These are phyloP conservation scores for Ailurus styani DNA, from an alignment of 2,113 vertebrate genomes.

Conservation along the genomic window DNA sequence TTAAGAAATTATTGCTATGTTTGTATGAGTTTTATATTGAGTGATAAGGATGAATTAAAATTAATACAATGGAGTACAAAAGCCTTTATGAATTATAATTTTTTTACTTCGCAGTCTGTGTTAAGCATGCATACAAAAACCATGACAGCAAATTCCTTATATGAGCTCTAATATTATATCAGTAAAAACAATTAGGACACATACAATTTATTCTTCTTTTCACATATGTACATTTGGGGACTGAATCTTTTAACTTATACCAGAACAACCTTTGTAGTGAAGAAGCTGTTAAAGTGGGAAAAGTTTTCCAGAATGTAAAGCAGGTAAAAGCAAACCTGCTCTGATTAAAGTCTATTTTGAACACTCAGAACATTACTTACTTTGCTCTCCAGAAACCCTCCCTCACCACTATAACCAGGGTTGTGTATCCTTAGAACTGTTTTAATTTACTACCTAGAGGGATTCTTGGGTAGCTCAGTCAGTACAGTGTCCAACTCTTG, in stretches of 20 bases:
- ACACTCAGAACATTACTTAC: background rate
- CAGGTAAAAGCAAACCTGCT: background rate
- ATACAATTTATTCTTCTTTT: background rate
- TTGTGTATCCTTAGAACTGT: background rate
- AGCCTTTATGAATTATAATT: background rate
- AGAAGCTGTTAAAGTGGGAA: background rate
- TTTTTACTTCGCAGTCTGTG: background rate
- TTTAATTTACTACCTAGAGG: background rate
- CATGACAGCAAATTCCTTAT: background rate
- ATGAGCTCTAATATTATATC: background rate
- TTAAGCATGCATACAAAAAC: background rate
- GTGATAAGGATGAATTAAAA: background rate
- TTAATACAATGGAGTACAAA: background rate
- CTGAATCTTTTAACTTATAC: background rate
- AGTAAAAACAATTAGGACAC: background rate
- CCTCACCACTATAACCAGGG: rapidly evolving
- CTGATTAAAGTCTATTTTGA: background rate
- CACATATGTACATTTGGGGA: background rate
- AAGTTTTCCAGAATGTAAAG: background rate
- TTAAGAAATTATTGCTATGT: background rate
- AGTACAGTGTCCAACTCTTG: background rate
- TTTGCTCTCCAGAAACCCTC: rapidly evolving
- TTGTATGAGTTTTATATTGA: background rate
- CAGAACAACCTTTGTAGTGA: background rate
- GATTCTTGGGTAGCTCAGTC: background rate